These are phyloP conservation scores for Cyrtorhinus lividipennis DNA, from an alignment of 1,140 invertebrate species.

Conservation along the genomic window DNA sequence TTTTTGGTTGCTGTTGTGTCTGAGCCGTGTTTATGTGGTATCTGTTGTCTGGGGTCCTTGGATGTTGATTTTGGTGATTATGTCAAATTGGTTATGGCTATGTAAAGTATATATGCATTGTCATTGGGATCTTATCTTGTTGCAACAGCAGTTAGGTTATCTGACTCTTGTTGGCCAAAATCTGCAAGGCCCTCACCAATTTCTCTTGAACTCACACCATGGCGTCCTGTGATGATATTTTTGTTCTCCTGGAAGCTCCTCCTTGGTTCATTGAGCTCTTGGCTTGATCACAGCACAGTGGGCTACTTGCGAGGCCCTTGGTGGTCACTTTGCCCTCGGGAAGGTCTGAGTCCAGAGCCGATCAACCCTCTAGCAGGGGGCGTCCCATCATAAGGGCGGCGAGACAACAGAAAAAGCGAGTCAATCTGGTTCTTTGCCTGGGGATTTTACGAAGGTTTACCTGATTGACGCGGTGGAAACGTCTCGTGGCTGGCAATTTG, in stretches of 20 bases:
- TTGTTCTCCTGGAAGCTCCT: neutral
- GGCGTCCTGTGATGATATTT: neutral
- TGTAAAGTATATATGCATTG: no score
- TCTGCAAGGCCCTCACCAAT: no score
- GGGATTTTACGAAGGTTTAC: neutral
- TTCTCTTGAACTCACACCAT: no score
- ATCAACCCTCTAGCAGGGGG: neutral
- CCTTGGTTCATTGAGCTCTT: neutral
- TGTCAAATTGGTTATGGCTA: no score
- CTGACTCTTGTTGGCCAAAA: no score
- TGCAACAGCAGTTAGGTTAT: no score
- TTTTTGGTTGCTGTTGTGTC: no score
- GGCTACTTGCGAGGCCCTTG: neutral
- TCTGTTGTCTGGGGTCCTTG: no score
- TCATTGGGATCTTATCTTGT: no score
- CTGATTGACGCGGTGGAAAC: neutral
- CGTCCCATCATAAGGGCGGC: neutral
- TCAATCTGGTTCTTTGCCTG: neutral
- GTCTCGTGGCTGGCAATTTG: slow-evolving; percentile 9
- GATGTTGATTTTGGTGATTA: no score
- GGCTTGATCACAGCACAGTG: neutral
- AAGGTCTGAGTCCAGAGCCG: neutral
- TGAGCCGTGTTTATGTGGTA: no score
- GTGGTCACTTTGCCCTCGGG: slow-evolving; percentile 1
- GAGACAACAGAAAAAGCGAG: slow-evolving; percentile 1